Evolutionary conservation across 37 sponge, comb jelly and placozoan genomes (phyloP), one percentile per base, ranked within the genome.

Genomic region (Ephydatia muelleri): DNA sequence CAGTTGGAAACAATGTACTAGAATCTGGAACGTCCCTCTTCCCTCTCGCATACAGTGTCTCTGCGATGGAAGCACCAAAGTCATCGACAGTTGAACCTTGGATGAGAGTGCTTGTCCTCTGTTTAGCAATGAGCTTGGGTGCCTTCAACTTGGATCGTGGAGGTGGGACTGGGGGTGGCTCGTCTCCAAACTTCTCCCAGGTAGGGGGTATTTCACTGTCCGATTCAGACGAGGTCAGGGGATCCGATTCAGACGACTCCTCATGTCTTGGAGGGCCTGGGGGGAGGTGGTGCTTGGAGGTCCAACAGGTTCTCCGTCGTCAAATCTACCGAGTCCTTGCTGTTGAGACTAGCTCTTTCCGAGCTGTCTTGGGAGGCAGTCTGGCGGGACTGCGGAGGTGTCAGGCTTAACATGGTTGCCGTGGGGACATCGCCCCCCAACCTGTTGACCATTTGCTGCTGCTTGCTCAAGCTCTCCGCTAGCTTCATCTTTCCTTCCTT

Each of bases 281-380:
- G 74, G 74, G 31, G 35, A 28, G 35, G 22, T 48, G 57, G 29
- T 8, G 38, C 23, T 6, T 71, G 57, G 32, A 90, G 66, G 32
- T 90, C 90, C 29, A 90, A 64, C 39, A 90, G 82, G 69, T 85
- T 68, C 19, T 82, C 90, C 65, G 84, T 78, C 16, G 72, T 77
- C 43, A 90, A 86, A 49, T 89, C 90, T 16, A 67, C 64, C 29
- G 87, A 86, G 31, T 72, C 78, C 65, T 75, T 81, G 38, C 86
- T 85, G 69, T 67, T 66, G n/a, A 85, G 72, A 28, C 77, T 76
- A 12, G 47, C 75, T n/a, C 73, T 40, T 65, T 90, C 90, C 1
- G 77, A 48, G 22, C 31, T 64, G 65, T 88, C 89, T 22, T 76
- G 82, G 16, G 70, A 79, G 0, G 65, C 25, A 67, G 68, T 32